These are phyloP conservation scores for Schizothorax lantsangensis DNA, from an alignment of 2,797 vertebrate genomes.

Conservation along the genomic window DNA sequence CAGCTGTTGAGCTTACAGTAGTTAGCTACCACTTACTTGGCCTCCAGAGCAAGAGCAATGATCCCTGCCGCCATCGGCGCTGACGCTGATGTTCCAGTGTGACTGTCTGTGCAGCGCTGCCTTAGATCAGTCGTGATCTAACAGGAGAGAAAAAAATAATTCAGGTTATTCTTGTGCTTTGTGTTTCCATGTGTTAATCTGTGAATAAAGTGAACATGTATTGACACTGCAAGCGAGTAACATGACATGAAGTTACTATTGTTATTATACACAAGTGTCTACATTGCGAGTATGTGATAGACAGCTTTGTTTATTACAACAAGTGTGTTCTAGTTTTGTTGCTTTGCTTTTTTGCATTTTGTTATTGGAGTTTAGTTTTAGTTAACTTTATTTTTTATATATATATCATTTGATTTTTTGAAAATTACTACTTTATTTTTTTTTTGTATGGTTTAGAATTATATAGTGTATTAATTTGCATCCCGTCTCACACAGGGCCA, in stretches of 20 bases:
- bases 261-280: background rate
- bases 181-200: background rate
- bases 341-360: background rate
- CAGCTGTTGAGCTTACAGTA: background rate
- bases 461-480: background rate
- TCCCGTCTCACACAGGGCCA: background rate
- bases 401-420: background rate
- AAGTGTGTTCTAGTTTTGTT: background rate
- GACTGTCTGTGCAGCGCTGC: conserved; percentile 98
- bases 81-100: conserved; percentile 97
- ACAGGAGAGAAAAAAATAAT: conserved; percentile 5
- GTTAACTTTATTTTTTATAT: background rate
- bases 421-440: background rate
- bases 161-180: background rate
- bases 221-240: background rate
- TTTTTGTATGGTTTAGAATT: background rate
- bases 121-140: conserved; percentile 98
- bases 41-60: conserved; percentile 95
- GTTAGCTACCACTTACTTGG: conserved; percentile 87
- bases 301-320: background rate
- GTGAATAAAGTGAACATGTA: background rate
- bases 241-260: background rate
- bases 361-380: background rate
- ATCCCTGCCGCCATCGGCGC: conserved; percentile 99
- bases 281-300: background rate